These are phyloP conservation scores for Eidolon dupreanum DNA, from an alignment of 2,797 vertebrate genomes.

Conservation along the genomic window DNA sequence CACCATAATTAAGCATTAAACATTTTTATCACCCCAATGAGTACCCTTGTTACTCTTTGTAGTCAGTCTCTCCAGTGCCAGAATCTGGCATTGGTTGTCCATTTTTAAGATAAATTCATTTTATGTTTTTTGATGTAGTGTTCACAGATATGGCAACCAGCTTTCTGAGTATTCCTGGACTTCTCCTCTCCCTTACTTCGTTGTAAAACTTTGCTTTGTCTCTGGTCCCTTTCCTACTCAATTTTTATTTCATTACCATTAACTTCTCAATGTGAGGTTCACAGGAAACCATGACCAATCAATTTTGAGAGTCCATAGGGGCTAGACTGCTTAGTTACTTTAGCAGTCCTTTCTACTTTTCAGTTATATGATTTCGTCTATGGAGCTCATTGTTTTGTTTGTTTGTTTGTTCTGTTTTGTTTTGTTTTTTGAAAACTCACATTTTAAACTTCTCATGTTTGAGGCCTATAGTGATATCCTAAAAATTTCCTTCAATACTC, in stretches of 20 bases:
- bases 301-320: background rate
- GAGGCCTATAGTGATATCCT: background rate
- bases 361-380: background rate
- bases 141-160: background rate
- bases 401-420: no score
- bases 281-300: background rate
- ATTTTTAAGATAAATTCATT: constrained; percentile 3
- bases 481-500: constrained; percentile 10
- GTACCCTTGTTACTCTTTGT: no score
- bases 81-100: background rate
- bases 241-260: background rate
- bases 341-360: background rate
- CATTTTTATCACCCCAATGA: no score
- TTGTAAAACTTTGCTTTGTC: background rate
- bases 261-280: background rate
- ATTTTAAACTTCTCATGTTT: background rate
- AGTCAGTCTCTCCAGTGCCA: no score
- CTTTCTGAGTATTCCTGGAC: background rate
- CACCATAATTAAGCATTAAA: no score
- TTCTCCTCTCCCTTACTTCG: background rate
- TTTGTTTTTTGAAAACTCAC: background rate
- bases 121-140: background rate
- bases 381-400: background rate
- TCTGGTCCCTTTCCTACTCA: background rate
- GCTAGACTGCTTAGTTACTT: background rate